Conservation (phyloP, 2,113 vertebrate genomes). For the Chionomys nivalis region DNA sequence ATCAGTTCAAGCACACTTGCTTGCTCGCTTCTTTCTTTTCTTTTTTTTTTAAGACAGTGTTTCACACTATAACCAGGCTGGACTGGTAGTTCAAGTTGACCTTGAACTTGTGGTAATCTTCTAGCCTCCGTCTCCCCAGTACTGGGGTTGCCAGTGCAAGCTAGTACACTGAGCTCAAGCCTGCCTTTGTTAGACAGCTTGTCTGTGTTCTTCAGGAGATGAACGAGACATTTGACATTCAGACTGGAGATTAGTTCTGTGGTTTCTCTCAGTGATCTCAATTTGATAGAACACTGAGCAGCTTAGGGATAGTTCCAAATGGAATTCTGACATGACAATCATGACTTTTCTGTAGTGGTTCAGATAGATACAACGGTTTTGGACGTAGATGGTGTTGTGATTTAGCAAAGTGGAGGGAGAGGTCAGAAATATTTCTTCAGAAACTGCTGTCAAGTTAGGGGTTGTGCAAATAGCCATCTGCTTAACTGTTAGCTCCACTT, state of each 20-base stretch:
- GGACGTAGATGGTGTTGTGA: neutral
- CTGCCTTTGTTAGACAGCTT: slow-evolving; percentile 16
- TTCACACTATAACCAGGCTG: neutral
- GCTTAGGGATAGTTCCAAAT: slow-evolving; percentile 53
- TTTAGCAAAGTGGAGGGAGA: slow-evolving; percentile 12
- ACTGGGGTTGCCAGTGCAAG: neutral
- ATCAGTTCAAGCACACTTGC: slow-evolving; percentile 28
- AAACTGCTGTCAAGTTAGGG: neutral
- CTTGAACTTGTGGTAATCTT: neutral
- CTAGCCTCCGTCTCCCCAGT: neutral
- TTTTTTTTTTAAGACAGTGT: neutral
- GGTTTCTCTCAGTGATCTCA: slow-evolving; percentile 24
- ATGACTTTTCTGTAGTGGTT: slow-evolving; percentile 47
- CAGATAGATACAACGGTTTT: slow-evolving; percentile 41
- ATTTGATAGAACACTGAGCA: neutral
- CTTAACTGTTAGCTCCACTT: neutral
- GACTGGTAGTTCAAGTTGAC: neutral
- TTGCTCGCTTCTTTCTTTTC: neutral
- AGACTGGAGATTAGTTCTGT: neutral
- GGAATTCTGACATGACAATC: slow-evolving; percentile 43
- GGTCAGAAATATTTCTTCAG: neutral
- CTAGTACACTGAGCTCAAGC: neutral
- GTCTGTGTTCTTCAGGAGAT: neutral
- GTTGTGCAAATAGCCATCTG: slow-evolving; percentile 21
- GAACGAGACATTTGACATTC: slow-evolving; percentile 61